Conservation (phyloP, 2,888 invertebrate genomes). For the Rotaria macrura region DNA sequence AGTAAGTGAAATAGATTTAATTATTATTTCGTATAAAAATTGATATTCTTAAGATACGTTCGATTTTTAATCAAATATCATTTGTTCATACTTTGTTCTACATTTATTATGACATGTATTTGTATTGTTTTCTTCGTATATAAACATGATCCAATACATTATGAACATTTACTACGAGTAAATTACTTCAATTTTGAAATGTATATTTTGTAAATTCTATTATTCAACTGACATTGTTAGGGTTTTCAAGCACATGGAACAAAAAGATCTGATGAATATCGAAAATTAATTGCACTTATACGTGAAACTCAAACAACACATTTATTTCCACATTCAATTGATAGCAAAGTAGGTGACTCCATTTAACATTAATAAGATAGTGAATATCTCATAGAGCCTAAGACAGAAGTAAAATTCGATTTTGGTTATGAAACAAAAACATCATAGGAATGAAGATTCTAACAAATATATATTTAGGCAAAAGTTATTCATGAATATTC, state of each 20-base stretch:
- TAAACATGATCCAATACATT: neutral
- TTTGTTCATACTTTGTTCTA: neutral
- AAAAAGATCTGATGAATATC: neutral
- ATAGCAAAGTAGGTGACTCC: neutral
- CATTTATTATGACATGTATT: neutral
- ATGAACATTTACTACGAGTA: neutral
- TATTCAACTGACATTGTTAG: neutral
- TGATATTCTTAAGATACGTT: neutral
- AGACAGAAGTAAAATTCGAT: too few species aligned
- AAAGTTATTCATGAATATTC: neutral
- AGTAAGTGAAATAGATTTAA: neutral
- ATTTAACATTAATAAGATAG: too few species aligned
- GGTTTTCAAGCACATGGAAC: slow-evolving; percentile 18
- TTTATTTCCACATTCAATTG: neutral
- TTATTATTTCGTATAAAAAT: neutral
- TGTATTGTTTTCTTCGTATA: neutral
- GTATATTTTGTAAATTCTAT: too few species aligned
- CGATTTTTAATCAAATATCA: slow-evolving; percentile 9
- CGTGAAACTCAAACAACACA: slow-evolving; percentile 1
- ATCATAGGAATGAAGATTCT: neutral
- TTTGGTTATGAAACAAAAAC: too few species aligned
- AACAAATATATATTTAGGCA: neutral
- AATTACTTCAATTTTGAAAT: neutral
- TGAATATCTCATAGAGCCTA: neutral
- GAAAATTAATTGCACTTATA: slow-evolving; percentile 4